Base-by-base conservation (phyloP, 2,113 vertebrate species). In the Helogale parvula region DNA sequence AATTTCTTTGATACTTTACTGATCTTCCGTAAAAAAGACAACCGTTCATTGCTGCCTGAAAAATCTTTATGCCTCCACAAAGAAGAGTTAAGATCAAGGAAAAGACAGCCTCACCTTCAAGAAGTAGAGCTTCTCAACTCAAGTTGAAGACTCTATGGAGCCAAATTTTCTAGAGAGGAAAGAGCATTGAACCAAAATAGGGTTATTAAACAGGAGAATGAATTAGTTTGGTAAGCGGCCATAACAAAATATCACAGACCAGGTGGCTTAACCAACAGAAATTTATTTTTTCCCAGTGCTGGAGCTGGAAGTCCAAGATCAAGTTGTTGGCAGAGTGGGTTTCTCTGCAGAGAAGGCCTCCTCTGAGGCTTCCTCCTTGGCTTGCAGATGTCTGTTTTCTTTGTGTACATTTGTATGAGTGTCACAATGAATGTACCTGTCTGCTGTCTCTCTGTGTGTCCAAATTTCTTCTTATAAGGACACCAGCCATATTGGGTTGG, bases 61-160 rank as follows among this genome's bases (percentile, higher is more conserved):
- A 89, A 88, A 69, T 82, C 7, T 54, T 94, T 91, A 35, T 7
- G 41, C 52, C 33, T 85, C 52, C 33, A 57, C 47, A 57, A 89
- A 84, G n/a, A 38, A 88, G 80, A 93, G n/a, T 91, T n/a, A 60
- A 38, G 35, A 83, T 85, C 65, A 69, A 86, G 1, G 2, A 33
- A 79, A 96, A 93, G 66, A 82, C 13, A 52, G 63, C 11, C 31
- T 92, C 16, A 23, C 89, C 54, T 97, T 88, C 7, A 88, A 88
- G 52, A 89, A 72, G 38, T 10, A 79, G 35, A 9, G 14, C 45
- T 84, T 35, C 81, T 94, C n/a, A n/a, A 72, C 17, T 93, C 29
- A 82, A 66, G 21, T 6, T 31, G 47, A 94, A 95, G 84, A 45
- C 5, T 63, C 9, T 19, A 33, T 65, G 21, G 15, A 63, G 29